phyloP scores from a whole-genome alignment of 2,113 vertebrate species.

The Anarhynchus alexandrinus region DNA sequence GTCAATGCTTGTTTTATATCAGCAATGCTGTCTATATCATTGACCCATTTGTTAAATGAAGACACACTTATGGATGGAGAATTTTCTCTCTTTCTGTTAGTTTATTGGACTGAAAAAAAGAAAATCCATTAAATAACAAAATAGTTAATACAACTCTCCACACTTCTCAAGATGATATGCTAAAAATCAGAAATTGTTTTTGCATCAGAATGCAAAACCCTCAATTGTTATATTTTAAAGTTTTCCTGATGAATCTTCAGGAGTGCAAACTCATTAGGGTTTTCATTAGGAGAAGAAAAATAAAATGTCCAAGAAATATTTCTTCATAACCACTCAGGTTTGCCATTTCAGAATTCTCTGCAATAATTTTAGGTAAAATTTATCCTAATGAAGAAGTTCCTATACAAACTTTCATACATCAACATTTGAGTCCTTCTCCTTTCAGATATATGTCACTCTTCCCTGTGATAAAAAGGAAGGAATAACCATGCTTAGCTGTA shows the following conservation, averaged over 20 bases:
- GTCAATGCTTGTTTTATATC: not conserved
- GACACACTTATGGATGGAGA: not conserved
- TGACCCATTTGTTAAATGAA: not conserved
- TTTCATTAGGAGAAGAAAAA: not conserved
- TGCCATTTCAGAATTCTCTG: not conserved
- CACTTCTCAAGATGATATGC: not conserved
- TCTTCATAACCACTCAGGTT: not conserved
- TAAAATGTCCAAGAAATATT: not conserved
- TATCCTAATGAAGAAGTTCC: not conserved
- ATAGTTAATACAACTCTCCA: not conserved
- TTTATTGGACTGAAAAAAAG: not conserved
- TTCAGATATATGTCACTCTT: not conserved
- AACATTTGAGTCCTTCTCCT: not conserved
- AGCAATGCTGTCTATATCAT: not conserved
- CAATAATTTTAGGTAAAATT: not conserved
- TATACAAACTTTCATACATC: not conserved
- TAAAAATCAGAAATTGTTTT: not conserved
- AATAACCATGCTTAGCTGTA: not conserved
- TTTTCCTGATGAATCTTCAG: not conserved
- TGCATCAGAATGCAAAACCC: not conserved
- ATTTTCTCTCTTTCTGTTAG: not conserved
- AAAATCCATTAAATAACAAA: not conserved
- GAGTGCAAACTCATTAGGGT: not conserved
- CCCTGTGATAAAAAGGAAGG: not conserved
- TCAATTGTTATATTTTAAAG: not conserved